Base-by-base conservation (phyloP, 2,888 invertebrate species). In the Crepidodera aurea region DNA sequence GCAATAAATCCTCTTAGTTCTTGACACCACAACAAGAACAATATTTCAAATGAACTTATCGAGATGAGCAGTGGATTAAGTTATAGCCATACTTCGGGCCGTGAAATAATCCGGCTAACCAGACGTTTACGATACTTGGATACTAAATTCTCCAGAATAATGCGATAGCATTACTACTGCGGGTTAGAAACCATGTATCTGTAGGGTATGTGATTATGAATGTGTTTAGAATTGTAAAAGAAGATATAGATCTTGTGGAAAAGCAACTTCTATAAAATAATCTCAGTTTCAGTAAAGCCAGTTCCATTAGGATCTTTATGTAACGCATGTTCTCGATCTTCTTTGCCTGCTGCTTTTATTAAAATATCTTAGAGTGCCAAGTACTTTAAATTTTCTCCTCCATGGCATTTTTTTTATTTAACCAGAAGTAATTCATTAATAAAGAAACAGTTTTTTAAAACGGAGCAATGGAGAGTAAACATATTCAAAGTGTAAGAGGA, bases 101-200 rank as follows among this genome's bases (percentile, higher is more conserved):
- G 57, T 57, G 57, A 57, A 57, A 57, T 57, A 57, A 57, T 48
- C 48, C 37, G 56, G 48, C 48, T 57, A 57, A 57, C 57, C 57
- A 57, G 48, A 57, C 57, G 29, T 57, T 57, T 57, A 44, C 48
- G 48, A 57, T 16, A 19, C 15, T 19, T 39, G 57, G 37, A 34
- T 50, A 44, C 39, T 39, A 57, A 16, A 57, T 57, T 44, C 19
- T 48, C 37, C n/a, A 27, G 34, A 27, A 27, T 48, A 39, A 57
- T 39, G 19, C 25, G 22, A 54, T 40, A 40, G 18, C 2, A 40
- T 40, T 40, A 40, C 8, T 18, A 40, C 16, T 40, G 40, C 10
- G 40, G 18, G 7, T 40, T 18, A 18, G 8, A 18, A 40, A 18
- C 8, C 12, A 37, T 37, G 13, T 37, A 15, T 37, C 37, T 32